These are phyloP conservation scores for Diplolepis rosae DNA, from an alignment of 2,888 invertebrate genomes.

Conservation along the genomic window DNA sequence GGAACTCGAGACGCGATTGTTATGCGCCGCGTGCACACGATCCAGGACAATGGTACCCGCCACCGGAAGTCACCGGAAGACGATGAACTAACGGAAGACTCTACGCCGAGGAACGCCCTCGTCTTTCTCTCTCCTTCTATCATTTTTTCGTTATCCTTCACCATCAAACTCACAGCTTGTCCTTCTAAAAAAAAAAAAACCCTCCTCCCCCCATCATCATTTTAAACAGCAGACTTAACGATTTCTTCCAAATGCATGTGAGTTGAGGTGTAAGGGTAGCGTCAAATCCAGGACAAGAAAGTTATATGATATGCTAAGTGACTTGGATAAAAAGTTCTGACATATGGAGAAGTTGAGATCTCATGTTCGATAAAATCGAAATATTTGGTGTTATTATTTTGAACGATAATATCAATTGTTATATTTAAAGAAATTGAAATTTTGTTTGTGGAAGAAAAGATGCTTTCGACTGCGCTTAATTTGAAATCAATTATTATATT, in stretches of 20 bases:
- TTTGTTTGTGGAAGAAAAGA: too few species aligned
- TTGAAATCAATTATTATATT: too few species aligned
- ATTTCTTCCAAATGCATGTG: slow-evolving; percentile 4
- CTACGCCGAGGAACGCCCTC: slow-evolving; percentile 54
- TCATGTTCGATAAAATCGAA: too few species aligned
- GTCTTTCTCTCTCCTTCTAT: slow-evolving; percentile 30
- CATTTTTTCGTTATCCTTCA: slow-evolving; percentile 30
- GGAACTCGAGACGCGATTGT: slow-evolving; percentile 74
- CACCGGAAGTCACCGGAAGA: slow-evolving; percentile 74
- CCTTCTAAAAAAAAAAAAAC: slow-evolving; percentile 24
- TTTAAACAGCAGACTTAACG: slow-evolving; percentile 10
- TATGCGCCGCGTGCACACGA: slow-evolving; percentile 67
- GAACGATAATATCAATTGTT: too few species aligned
- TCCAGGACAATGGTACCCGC: slow-evolving; percentile 50
- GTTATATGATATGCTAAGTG: slow-evolving; percentile 2
- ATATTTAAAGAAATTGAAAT: too few species aligned
- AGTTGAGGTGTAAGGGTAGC: neutral
- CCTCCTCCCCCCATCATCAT: slow-evolving; percentile 38
- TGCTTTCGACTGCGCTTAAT: too few species aligned
- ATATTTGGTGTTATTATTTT: too few species aligned
- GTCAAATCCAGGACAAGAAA: neutral
- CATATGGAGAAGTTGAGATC: neutral
- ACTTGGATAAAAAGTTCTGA: neutral
- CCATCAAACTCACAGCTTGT: slow-evolving; percentile 34
- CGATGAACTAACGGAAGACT: slow-evolving; percentile 72